Evolutionary conservation across 37 sponge, comb jelly and placozoan species (phyloP).

Genomic region (Geodia barretti): DNA sequence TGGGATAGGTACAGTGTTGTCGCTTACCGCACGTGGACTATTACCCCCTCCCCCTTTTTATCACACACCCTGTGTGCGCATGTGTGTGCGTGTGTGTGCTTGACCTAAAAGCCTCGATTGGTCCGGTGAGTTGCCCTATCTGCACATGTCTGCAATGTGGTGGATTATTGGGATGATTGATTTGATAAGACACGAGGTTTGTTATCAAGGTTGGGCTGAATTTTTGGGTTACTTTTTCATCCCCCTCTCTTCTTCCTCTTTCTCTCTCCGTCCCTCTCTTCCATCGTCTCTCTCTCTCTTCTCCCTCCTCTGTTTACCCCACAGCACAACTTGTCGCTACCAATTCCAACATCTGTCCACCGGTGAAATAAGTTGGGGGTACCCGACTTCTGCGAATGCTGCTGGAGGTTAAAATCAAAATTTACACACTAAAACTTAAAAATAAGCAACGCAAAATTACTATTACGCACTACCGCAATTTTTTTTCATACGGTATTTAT

Average conservation of each 20-base stretch:
- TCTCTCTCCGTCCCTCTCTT: constrained; percentile 13
- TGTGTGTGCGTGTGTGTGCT: no score
- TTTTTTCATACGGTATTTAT: no score
- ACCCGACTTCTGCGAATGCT: not conserved
- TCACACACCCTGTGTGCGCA: not conserved
- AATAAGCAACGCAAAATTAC: not conserved
- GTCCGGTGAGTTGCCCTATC: no score
- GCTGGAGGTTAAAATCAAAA: not conserved
- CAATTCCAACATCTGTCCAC: constrained; percentile 21
- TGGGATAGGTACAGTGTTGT: constrained; percentile 57
- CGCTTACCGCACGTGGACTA: no score
- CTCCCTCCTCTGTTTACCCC: not conserved
- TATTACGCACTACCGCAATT: no score
- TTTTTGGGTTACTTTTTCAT: no score
- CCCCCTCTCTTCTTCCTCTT: not conserved
- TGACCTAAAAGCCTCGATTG: not conserved
- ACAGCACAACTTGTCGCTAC: constrained; percentile 34
- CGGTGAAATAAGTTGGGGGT: constrained; percentile 33
- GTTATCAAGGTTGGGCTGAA: no score
- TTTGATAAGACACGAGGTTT: no score
- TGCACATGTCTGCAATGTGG: no score
- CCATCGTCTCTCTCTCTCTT: constrained; percentile 14
- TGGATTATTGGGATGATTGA: no score
- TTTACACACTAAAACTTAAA: not conserved
- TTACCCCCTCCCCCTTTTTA: not conserved